phyloP scores from a whole-genome alignment of 2,113 vertebrate species.

The Laticauda laticaudata region DNA sequence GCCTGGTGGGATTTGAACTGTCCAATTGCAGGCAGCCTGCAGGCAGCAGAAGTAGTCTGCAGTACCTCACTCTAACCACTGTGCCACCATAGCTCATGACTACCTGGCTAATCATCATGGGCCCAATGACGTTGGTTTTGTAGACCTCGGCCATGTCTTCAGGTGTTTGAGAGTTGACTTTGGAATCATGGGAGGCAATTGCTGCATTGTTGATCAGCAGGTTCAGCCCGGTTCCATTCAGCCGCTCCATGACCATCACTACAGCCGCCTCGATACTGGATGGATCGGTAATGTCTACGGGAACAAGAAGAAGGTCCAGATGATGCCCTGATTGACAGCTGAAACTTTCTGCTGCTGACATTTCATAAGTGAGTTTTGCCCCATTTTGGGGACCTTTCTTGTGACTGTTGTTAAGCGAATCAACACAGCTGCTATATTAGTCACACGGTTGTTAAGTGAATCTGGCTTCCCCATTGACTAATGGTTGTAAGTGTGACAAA shows the following conservation, averaged over 20 bases:
- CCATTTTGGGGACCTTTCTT: neutral
- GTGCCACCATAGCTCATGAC: no score
- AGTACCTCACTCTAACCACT: no score
- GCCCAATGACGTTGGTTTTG: constrained; percentile 50
- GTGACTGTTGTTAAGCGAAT: neutral
- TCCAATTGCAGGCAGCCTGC: no score
- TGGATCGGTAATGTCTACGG: constrained; percentile 53
- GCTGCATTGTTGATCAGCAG: constrained; percentile 63
- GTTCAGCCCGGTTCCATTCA: constrained; percentile 52
- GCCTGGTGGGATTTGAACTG: no score
- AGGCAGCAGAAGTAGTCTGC: no score
- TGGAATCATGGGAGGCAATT: neutral
- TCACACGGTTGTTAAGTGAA: no score
- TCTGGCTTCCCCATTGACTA: no score
- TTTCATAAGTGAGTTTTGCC: neutral
- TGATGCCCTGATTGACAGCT: neutral
- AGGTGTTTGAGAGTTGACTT: neutral
- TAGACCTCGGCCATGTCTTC: constrained; percentile 45
- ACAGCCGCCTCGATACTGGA: constrained; percentile 1
- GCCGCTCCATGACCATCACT: constrained; percentile 38
- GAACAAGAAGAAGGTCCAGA: neutral
- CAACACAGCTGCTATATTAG: no score
- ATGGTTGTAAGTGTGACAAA: no score
- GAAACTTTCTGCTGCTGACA: neutral
- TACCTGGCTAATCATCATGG: constrained; percentile 60